Base-by-base conservation (phyloP, 2,113 vertebrate genomes). In the Polypterus senegalus region DNA sequence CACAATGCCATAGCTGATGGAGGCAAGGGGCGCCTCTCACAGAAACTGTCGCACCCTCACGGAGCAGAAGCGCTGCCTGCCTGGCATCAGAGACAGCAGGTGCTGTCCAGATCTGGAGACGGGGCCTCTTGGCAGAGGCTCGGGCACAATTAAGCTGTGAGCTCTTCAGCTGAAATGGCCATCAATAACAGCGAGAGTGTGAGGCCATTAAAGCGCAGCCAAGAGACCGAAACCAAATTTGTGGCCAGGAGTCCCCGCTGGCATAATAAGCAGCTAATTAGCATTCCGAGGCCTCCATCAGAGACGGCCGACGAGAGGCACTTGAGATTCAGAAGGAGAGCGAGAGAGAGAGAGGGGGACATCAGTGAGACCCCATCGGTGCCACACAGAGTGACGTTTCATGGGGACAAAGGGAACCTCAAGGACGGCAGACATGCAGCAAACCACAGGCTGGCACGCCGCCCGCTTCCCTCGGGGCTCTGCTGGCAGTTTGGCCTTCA, bases 181-280 rank as follows among this genome's bases (percentile, higher is more conserved):
- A 63, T 66, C 63, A 63, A 72, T 69, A 71, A 71, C 63, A 74
- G 71, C 73, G 67, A 64, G 70, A 67, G 66, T 60, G 63, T 9
- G 64, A 72, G 66, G 73, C 67, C 66, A 72, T 77, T 75, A 79
- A 72, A 79, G 57, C 67, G 67, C 63, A 67, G 65, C 67, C 61
- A 49, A 61, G 47, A 48, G 46, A 66, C 49, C 47, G 49, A 43
- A 62, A 47, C 58, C 7, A 63, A 61, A 66, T 60, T 51, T 59
- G 62, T 57, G 27, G 59, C 46, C 62, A 61, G 55, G 61, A 62
- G 66, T 73, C 63, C 61, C 59, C 52, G 61, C 72, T 70, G 72
- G 76, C 71, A 68, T 76, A 78, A 80, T 79, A 75, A 80, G 77
- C 70, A 74, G 71, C 69, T 79, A 75, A 76, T 83, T 77, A 79